Conservation (phyloP, 2,888 invertebrate genomes). For the Drosophila robusta region DNA sequence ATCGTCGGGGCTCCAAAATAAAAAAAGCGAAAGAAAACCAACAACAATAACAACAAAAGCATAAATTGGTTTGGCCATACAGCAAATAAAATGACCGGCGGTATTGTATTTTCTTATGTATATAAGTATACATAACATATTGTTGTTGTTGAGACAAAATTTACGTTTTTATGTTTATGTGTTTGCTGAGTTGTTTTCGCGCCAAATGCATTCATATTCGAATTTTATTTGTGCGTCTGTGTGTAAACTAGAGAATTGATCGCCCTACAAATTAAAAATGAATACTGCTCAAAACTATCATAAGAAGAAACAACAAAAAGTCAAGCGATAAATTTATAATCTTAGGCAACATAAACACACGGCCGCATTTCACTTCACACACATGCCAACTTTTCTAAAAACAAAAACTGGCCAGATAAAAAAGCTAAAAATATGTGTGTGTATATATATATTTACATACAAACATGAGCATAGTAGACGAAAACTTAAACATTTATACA, state of each 20-base stretch:
- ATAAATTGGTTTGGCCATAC: conserved; percentile 64
- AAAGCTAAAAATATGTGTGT: background rate
- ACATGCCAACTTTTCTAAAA: conserved; percentile 21
- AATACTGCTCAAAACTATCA: conserved; percentile 17
- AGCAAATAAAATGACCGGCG: conserved; percentile 56
- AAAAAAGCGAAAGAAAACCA: conserved; percentile 35
- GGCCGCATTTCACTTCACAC: conserved; percentile 15
- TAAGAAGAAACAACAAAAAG: conserved; percentile 17
- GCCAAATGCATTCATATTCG: conserved; percentile 48
- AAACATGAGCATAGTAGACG: background rate
- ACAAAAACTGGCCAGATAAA: conserved; percentile 22
- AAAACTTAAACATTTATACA: background rate
- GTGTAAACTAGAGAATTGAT: conserved; percentile 16
- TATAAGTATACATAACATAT: conserved; percentile 7
- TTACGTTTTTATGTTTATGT: conserved; percentile 15
- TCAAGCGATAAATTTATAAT: conserved; percentile 41
- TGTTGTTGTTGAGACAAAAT: conserved; percentile 28
- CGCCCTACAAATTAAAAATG: conserved; percentile 21
- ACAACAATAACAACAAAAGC: conserved; percentile 50
- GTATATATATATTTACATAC: background rate
- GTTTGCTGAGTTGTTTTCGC: conserved; percentile 33
- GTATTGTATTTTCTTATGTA: conserved; percentile 27
- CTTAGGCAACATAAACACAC: conserved; percentile 34
- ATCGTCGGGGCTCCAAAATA: conserved; percentile 31
- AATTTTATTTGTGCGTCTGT: conserved; percentile 17